A percentile compares a stretch with the other conserved stretches of the same genome.
These are phyloP conservation scores for Sitodiplosis mosellana DNA, from an alignment of 1,140 invertebrate species.

Conservation along the genomic window DNA sequence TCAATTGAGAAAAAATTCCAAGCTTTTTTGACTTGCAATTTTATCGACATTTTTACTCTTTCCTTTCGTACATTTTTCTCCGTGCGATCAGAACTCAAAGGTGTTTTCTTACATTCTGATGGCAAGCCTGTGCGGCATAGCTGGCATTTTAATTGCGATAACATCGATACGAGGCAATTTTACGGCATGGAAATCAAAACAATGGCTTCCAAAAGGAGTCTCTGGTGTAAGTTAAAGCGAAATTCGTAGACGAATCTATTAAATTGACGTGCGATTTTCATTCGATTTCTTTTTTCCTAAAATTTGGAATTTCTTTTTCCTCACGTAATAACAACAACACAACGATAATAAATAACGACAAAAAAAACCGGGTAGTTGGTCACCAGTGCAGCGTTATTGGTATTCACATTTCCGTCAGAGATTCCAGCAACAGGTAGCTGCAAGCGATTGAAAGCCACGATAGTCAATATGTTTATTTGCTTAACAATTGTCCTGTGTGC, in stretches of 20 bases:
- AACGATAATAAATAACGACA: neutral
- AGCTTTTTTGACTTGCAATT: neutral
- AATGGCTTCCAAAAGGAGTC: constrained; percentile 21
- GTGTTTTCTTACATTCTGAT: constrained; percentile 22
- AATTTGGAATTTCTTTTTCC: too few species aligned
- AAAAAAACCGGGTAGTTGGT: constrained; percentile 9
- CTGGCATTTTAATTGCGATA: constrained; percentile 16
- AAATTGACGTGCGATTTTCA: too few species aligned
- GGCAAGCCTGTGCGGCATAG: constrained; percentile 18
- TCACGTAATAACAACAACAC: too few species aligned
- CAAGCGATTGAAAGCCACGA: constrained; percentile 10
- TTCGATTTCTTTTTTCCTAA: neutral
- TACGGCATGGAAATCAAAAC: constrained; percentile 14
- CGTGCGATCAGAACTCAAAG: constrained; percentile 16
- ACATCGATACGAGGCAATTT: constrained; percentile 18
- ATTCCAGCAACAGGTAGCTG: constrained; percentile 11
- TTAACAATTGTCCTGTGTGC: constrained; percentile 15
- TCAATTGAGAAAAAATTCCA: too few species aligned
- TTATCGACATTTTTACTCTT: neutral
- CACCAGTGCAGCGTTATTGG: constrained; percentile 12
- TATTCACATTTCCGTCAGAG: constrained; percentile 17
- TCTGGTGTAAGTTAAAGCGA: constrained; percentile 17
- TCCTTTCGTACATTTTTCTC: neutral
- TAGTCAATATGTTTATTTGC: constrained; percentile 10
- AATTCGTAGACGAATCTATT: neutral